Evolutionary conservation across 2,113 vertebrate species (phyloP).

Genomic region (Willisornis vidua): DNA sequence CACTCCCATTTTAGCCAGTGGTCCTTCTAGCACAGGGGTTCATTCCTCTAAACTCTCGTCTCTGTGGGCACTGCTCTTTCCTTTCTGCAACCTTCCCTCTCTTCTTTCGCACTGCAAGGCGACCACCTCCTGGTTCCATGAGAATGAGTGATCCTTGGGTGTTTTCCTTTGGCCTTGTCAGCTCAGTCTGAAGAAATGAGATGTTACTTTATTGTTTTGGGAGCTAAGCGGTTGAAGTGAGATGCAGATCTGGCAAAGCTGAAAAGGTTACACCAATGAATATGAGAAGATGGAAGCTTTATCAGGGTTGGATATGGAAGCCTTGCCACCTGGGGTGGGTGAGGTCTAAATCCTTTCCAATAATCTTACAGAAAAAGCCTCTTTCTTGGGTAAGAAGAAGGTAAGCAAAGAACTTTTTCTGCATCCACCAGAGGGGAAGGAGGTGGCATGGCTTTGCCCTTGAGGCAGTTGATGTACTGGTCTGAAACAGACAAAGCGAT

Average conservation of each 20-base stretch:
- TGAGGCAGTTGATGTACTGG: constrained; percentile 55
- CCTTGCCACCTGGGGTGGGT: background rate
- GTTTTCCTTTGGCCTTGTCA: background rate
- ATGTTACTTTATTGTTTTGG: background rate
- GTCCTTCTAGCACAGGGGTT: background rate
- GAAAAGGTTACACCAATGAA: background rate
- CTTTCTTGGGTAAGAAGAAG: background rate
- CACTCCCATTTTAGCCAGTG: background rate
- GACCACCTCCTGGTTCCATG: rapidly evolving
- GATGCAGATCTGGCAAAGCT: background rate
- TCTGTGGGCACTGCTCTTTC: background rate
- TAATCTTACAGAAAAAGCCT: background rate
- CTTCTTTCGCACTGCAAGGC: rapidly evolving
- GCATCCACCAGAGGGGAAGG: background rate
- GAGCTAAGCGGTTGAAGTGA: rapidly evolving
- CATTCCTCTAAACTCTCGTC: background rate
- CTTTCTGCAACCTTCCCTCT: background rate
- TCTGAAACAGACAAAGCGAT: constrained; percentile 46
- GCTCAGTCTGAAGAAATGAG: background rate
- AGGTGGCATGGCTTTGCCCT: constrained; percentile 51
- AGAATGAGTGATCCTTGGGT: background rate
- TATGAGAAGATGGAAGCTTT: background rate
- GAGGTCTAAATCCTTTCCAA: background rate
- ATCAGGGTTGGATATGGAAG: background rate
- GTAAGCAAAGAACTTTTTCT: background rate